Evolutionary conservation across 2,797 vertebrate species (phyloP).

Genomic region (Taeniopygia guttata): DNA sequence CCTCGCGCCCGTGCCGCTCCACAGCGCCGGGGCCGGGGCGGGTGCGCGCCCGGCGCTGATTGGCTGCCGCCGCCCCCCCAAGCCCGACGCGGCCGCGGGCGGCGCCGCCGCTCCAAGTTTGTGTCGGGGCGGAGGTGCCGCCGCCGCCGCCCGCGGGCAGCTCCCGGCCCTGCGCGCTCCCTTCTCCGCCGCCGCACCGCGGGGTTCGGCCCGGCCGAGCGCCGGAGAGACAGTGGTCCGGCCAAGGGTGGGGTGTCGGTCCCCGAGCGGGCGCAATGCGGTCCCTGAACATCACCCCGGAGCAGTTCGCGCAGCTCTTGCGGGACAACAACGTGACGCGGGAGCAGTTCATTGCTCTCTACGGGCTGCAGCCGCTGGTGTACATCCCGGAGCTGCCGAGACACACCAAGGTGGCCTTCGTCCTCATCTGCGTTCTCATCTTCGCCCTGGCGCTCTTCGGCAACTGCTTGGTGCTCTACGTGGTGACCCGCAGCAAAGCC

Average conservation of each 20-base stretch:
- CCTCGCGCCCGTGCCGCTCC: neutral
- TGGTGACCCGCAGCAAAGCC: constrained; percentile 75
- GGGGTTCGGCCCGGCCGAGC: neutral
- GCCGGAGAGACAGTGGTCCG: neutral
- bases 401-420: constrained; percentile 66
- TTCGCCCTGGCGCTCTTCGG: constrained; percentile 75
- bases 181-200: no score
- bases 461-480: constrained; percentile 76
- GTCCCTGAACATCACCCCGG: constrained; percentile 73
- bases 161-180: neutral
- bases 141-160: neutral
- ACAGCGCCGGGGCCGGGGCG: neutral
- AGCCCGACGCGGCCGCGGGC: neutral
- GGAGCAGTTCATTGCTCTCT: constrained; percentile 74
- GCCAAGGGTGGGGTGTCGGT: neutral
- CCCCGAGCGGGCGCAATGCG: constrained; percentile 23
- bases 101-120: neutral
- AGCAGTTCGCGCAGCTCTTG: constrained; percentile 71
- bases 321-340: constrained; percentile 74
- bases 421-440: constrained; percentile 66
- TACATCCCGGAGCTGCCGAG: constrained; percentile 73
- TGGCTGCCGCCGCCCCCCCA: neutral
- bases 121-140: neutral
- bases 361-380: constrained; percentile 73
- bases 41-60: neutral